These are phyloP conservation scores for Hypomecis punctinalis DNA, from an alignment of 2,888 invertebrate genomes.

Conservation along the genomic window DNA sequence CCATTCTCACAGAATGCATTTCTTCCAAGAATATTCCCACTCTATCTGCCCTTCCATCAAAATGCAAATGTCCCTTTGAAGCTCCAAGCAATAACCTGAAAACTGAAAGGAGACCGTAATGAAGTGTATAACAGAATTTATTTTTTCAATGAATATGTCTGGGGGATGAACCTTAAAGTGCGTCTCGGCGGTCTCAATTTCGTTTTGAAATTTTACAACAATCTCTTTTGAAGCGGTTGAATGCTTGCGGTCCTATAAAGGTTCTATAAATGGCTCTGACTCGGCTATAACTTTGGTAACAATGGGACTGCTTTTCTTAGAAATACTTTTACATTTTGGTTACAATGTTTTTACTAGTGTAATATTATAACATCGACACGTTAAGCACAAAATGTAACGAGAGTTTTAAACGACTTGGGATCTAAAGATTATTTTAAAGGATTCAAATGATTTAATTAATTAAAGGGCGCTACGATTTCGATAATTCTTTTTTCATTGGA, in stretches of 20 bases:
- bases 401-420: too few relatives aligned
- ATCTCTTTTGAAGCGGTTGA: constrained; percentile 1
- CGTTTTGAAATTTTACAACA: constrained; percentile 6
- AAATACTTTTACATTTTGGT: background rate
- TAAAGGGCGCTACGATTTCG: too few relatives aligned
- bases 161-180: constrained; percentile 15
- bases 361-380: too few relatives aligned
- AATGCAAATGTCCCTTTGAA: constrained; percentile 46
- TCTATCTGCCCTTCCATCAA: constrained; percentile 41
- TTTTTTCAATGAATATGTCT: constrained; percentile 39
- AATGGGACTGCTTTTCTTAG: background rate
- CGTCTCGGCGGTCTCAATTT: constrained; percentile 6
- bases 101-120: constrained; percentile 35
- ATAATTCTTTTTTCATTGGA: too few relatives aligned
- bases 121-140: constrained; percentile 39
- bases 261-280: background rate
- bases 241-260: constrained; percentile 1
- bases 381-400: too few relatives aligned
- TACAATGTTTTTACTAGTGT: too few relatives aligned
- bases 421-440: too few relatives aligned
- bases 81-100: constrained; percentile 34
- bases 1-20: constrained; percentile 21
- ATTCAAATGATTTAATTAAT: too few relatives aligned
- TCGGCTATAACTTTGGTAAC: background rate
- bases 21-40: constrained; percentile 21